These are phyloP conservation scores for Morbakka virulenta DNA, from an alignment of 30 jellyfish, hydroid and myxozoan genomes.

Conservation along the genomic window DNA sequence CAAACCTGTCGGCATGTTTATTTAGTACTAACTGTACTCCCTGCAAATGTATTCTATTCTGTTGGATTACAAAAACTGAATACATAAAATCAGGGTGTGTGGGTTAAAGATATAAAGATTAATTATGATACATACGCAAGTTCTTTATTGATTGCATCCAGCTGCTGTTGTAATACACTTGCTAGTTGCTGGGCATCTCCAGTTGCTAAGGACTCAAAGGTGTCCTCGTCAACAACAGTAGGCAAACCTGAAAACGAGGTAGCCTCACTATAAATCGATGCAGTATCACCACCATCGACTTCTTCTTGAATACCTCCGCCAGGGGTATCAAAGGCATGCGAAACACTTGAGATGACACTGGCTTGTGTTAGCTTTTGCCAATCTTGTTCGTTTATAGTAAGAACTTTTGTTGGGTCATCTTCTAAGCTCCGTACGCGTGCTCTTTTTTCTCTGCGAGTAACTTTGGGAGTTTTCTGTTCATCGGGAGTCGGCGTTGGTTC, in stretches of 20 bases:
- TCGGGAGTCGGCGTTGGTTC: slow-evolving; percentile 39
- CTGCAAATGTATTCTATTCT: no score
- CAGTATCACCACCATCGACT: slow-evolving; percentile 56
- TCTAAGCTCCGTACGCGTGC: slow-evolving; percentile 65
- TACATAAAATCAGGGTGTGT: neutral
- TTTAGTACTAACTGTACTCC: no score
- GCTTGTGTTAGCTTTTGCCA: slow-evolving; percentile 88
- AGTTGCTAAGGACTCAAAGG: slow-evolving; percentile 70
- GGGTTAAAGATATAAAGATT: neutral
- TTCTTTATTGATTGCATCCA: slow-evolving; percentile 82
- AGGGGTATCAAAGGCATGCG: slow-evolving; percentile 49
- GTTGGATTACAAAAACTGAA: no score
- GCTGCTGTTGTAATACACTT: slow-evolving; percentile 69
- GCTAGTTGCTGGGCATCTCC: slow-evolving; percentile 89
- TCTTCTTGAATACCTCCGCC: no score
- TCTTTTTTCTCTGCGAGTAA: slow-evolving; percentile 46
- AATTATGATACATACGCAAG: slow-evolving; percentile 64
- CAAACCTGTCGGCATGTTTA: no score
- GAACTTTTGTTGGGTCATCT: slow-evolving; percentile 51
- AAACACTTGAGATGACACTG: slow-evolving; percentile 56
- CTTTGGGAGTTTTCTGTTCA: slow-evolving; percentile 69
- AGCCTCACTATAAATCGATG: slow-evolving; percentile 28
- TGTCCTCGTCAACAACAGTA: slow-evolving; percentile 51
- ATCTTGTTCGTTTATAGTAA: slow-evolving; percentile 54
- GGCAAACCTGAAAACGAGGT: slow-evolving; percentile 36